Evolutionary conservation across 1,140 invertebrate genomes (phyloP), one percentile per base, ranked within the genome.

Genomic region (Drosophila kurseongensis): DNA sequence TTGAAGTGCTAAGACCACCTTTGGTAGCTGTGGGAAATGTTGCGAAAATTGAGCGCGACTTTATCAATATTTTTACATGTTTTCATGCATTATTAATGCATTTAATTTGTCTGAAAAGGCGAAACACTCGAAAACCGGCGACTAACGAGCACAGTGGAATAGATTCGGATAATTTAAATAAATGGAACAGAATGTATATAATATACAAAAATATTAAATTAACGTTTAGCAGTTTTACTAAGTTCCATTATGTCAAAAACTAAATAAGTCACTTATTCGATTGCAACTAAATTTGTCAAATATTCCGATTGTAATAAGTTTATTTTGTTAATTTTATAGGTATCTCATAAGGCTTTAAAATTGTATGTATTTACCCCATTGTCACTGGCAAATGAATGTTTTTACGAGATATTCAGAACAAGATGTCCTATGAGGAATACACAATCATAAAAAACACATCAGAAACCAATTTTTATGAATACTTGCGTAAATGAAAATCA

Each of bases 381-480:
- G 56, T 32, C 12, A 29, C 2, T 42, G 8, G 13, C 16, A 58
- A 44, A 54, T 41, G 8, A 51, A 65, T 10, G n/a, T 42, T 58
- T 79, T 78, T 73, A 79, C 69, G 73, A 69, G 23, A 16, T 52
- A 51, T 45, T 32, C 59, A 61, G 44, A 59, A 68, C 80, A 81
- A 88, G 67, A 79, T 89, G 80, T 76, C 73, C 61, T 74, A 62
- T 77, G 68, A 65, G 69, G 75, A 47, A 72, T 61, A 80, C 77
- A 69, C 48, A 67, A 73, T 61, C 75, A 88, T 83, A 89, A 88
- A 88, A 88, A 79, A 62, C 51, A 77, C 84, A 75, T 88, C 79
- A 89, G 86, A 74, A 77, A 83, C 63, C 84, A 89, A 88, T 89
- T 89, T 89, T 78, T 66, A 78, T 80, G 76, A 78, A 88, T 59